Base-by-base conservation (phyloP, 1,140 invertebrate species). In the Aphelenchoides avenae region DNA sequence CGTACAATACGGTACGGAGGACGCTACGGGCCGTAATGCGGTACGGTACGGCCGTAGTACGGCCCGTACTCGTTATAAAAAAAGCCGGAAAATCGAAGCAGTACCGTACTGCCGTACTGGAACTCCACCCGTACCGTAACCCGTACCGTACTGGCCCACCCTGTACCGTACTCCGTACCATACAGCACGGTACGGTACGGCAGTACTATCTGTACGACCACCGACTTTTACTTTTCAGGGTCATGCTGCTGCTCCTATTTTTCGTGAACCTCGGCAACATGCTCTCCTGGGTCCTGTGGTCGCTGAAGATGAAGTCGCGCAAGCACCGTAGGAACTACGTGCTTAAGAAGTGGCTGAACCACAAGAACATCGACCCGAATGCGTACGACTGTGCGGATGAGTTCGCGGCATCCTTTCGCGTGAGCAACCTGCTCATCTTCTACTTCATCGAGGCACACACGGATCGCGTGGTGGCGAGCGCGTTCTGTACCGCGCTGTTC, bases 381-480 rank as follows among this genome's bases (percentile, higher is more conserved):
- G 54, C 54, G 15, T 18, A 30, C 34, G 56, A 52, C 1, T 48
- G 33, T 0, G 49, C 57, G 42, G 22, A 29, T 11, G 39, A 60
- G 15, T 60, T 60, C 41, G 57, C 57, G 1, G 54, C 20, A 9
- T 36, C 24, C 15, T 60, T 60, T n/a, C 39, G 43, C 9, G 50
- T 47, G 41, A 54, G 57, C n/a, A 57, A 60, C 49, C 39, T 60
- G 27, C 34, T 60, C 11, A 31, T 58, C 3, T 60, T 60, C 36
- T 60, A 60, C 29, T 60, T 48, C 54, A 60, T 60, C 36, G 57
- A 60, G 34, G 57, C 57, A 3, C 57, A 60, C 40, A 60, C 58
- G 4, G 54, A 60, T 41, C 15, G 57, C 26, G 57, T 60, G 5
- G 57, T 60, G 37, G 57, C 57, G 18, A 60, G 57, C 43, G 55